phyloP scores from a whole-genome alignment of 2,888 invertebrate species.

The Patella pellucida region DNA sequence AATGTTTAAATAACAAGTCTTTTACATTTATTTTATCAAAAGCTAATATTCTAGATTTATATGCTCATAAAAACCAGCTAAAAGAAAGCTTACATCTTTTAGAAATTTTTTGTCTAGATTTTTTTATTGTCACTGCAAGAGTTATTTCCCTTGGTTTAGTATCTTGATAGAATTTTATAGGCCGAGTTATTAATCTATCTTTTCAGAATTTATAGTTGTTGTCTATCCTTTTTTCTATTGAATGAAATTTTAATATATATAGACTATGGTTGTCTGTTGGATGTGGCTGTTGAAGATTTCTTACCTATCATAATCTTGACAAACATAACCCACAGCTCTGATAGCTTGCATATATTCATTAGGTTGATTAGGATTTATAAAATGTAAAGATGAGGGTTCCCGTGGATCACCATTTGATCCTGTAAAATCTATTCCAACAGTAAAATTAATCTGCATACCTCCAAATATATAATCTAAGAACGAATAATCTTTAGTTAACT shows the following conservation, averaged over 20 bases:
- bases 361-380: slow-evolving; percentile 61
- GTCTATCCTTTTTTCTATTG: too few relatives aligned
- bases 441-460: slow-evolving; percentile 69
- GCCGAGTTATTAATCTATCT: too few relatives aligned
- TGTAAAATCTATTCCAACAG: slow-evolving; percentile 69
- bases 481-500: slow-evolving; percentile 56
- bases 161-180: too few relatives aligned
- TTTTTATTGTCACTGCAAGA: too few relatives aligned
- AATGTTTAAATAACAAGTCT: background rate
- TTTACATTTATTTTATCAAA: too few relatives aligned
- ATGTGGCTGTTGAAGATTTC: slow-evolving; percentile 17
- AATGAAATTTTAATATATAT: too few relatives aligned
- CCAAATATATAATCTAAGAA: slow-evolving; percentile 69
- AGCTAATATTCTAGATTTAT: too few relatives aligned
- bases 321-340: slow-evolving; percentile 62
- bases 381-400: slow-evolving; percentile 61
- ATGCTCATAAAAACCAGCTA: too few relatives aligned
- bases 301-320: slow-evolving; percentile 69
- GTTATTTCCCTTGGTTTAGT: too few relatives aligned
- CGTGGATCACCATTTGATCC: slow-evolving; percentile 67
- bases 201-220: too few relatives aligned
- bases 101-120: too few relatives aligned
- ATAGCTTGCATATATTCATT: slow-evolving; percentile 69
- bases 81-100: too few relatives aligned
- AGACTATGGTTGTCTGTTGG: background rate